Evolutionary conservation across 1,140 invertebrate genomes (phyloP).

Genomic region (Meteorus sp.): DNA sequence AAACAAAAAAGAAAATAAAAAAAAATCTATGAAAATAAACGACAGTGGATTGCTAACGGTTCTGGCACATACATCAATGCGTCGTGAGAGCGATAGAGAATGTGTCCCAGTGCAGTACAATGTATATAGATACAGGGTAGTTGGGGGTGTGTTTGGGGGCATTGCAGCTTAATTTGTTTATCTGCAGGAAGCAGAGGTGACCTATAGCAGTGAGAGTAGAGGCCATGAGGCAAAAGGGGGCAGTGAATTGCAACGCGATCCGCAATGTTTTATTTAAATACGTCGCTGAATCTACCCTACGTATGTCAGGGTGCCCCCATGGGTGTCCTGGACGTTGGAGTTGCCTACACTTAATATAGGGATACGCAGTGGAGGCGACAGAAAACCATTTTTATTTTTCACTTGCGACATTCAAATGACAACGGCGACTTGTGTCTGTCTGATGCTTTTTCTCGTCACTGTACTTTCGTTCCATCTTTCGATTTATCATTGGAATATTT

Average conservation of each 20-base stretch:
- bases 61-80: not conserved
- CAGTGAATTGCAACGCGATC: slow-evolving; percentile 42
- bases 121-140: not conserved
- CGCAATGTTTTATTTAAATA: slow-evolving; percentile 51
- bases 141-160: no score
- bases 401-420: slow-evolving; percentile 33
- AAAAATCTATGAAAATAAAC: not conserved
- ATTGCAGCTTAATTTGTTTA: slow-evolving; percentile 48
- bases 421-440: slow-evolving; percentile 25
- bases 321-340: slow-evolving; percentile 42
- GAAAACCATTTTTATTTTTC: slow-evolving; percentile 49
- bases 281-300: slow-evolving; percentile 40
- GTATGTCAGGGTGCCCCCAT: slow-evolving; percentile 32
- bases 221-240: slow-evolving; percentile 21
- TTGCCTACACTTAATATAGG: slow-evolving; percentile 48
- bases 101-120: not conserved
- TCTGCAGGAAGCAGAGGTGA: slow-evolving; percentile 29
- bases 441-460: no score
- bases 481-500: no score
- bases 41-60: not conserved
- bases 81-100: not conserved
- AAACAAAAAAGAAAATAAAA: no score
- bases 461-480: slow-evolving; percentile 16
- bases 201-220: slow-evolving; percentile 22
- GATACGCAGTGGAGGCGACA: no score